Evolutionary conservation across 2,113 vertebrate species (phyloP).

Genomic region (Siphamia tubifer): DNA sequence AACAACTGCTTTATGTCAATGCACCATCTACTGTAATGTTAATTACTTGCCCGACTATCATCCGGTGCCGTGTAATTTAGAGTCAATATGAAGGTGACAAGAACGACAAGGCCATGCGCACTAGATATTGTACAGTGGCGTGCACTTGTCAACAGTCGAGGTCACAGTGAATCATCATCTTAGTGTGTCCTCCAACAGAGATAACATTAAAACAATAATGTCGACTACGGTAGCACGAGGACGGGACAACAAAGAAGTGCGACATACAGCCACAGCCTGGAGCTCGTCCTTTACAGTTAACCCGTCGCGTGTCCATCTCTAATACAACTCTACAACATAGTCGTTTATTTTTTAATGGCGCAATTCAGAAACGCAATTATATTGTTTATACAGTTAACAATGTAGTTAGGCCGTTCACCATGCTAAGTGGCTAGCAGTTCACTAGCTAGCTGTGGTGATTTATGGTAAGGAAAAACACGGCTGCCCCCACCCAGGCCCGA

Average conservation of each 20-base stretch:
- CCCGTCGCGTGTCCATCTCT: background rate
- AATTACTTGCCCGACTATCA: too few species aligned
- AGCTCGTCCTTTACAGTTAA: background rate
- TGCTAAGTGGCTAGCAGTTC: constrained; percentile 35
- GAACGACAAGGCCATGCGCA: background rate
- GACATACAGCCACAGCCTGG: background rate
- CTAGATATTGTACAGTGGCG: background rate
- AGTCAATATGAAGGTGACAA: background rate
- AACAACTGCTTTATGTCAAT: too few species aligned
- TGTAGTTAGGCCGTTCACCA: background rate
- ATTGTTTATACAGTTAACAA: background rate
- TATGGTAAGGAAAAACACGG: constrained; percentile 56
- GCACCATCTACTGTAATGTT: too few species aligned
- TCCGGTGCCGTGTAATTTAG: too few species aligned
- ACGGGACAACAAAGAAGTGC: constrained; percentile 72
- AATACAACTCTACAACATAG: background rate
- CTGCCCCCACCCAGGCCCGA: constrained; percentile 72
- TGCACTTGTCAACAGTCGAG: background rate
- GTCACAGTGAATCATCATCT: background rate
- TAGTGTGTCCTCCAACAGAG: too few species aligned
- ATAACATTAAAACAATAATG: background rate
- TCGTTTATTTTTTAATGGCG: fast-evolving
- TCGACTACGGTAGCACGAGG: constrained; percentile 47
- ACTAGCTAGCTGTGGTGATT: constrained; percentile 60
- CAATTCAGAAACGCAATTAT: background rate